phyloP scores from a whole-genome alignment of 2,113 vertebrate species.

The Hydrolagus affinis region DNA sequence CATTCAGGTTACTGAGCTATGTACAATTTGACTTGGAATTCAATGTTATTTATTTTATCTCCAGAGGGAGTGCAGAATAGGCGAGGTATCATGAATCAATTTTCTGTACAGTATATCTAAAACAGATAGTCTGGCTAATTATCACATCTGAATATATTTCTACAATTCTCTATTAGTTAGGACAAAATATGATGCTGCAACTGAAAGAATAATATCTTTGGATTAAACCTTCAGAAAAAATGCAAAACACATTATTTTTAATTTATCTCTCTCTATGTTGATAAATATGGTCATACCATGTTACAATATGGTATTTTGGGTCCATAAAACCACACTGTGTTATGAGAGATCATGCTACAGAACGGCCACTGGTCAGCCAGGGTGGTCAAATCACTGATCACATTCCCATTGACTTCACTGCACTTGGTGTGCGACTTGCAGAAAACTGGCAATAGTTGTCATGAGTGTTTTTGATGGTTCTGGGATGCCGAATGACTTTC shows the following conservation, averaged over 20 bases:
- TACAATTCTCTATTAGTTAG: background rate
- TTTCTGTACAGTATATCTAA: no score
- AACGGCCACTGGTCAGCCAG: no score
- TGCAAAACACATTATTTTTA: background rate
- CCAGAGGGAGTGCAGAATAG: background rate
- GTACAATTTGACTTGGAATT: background rate
- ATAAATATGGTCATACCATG: no score
- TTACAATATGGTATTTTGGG: no score
- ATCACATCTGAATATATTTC: background rate
- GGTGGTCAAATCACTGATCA: no score
- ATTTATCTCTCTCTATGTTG: background rate
- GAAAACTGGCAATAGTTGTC: no score
- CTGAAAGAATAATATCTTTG: background rate
- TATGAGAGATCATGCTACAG: no score
- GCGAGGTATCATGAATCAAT: background rate
- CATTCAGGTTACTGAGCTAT: background rate
- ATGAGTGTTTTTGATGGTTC: no score
- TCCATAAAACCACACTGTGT: no score
- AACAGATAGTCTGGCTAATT: background rate
- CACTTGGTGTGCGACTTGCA: no score
- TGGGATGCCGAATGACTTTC: no score
- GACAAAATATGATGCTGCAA: background rate
- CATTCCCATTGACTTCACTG: no score
- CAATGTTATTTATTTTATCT: background rate
- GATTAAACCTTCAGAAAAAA: background rate